Conservation (phyloP, 2,113 vertebrate genomes). For the Agapornis roseicollis region DNA sequence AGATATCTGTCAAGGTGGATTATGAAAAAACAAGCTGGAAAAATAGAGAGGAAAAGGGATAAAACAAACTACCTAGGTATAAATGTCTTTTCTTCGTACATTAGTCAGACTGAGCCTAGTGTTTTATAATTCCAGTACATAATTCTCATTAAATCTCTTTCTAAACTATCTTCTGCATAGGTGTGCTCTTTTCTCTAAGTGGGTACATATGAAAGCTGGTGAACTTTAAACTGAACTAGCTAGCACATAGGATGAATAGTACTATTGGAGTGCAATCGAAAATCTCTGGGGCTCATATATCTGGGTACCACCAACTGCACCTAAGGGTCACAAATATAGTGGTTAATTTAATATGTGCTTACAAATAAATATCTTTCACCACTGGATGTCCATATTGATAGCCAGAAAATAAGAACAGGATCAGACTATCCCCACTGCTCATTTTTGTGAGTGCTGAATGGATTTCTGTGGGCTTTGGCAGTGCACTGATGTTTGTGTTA, state of each 20-base stretch:
- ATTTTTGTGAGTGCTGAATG: background rate
- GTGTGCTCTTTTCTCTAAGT: background rate
- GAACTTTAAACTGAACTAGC: background rate
- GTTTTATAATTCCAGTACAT: background rate
- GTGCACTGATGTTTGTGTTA: background rate
- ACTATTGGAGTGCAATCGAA: background rate
- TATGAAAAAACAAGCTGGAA: background rate
- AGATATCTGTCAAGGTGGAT: background rate
- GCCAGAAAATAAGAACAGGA: background rate
- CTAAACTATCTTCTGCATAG: background rate
- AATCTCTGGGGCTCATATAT: fast-evolving
- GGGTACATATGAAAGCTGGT: background rate
- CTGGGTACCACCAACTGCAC: background rate
- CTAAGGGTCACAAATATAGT: fast-evolving
- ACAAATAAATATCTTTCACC: no score
- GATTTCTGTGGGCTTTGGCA: background rate
- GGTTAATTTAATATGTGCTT: background rate
- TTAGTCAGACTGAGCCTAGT: background rate
- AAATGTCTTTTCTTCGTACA: background rate
- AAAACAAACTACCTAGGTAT: background rate
- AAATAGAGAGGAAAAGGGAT: background rate
- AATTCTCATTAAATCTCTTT: background rate
- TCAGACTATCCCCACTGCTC: background rate
- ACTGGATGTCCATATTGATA: background rate
- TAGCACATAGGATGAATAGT: background rate